Base-by-base conservation (phyloP, 2,113 vertebrate species). In the Riparia riparia region DNA sequence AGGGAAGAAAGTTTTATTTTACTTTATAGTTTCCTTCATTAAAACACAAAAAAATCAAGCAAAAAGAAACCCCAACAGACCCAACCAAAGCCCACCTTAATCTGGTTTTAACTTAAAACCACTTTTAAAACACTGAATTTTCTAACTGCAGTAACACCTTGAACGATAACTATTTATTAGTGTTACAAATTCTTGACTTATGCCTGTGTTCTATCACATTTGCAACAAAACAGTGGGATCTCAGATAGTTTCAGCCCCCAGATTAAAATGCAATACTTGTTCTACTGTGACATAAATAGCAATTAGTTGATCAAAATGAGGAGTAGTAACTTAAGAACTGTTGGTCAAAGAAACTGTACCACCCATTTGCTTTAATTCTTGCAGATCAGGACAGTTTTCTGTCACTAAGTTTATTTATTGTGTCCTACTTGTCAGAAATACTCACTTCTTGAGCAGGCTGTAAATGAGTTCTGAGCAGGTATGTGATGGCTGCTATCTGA, bases 401-500 rank as follows among this genome's bases (percentile, higher is more conserved):
- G 53, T 51, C 32, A 58, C 12, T n/a, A 16, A 65, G 49, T 90
- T 69, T 34, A 54, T 22, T 53, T 34, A 54, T 22, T 53, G 72
- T 26, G 47, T 24, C 64, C 21, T 12, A 50, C 37, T 68, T 58
- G 32, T 88, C 19, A 94, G 81, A 89, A 94, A 96, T 70, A 81
- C 95, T 97, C 97, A 99, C 99, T 97, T 99, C 98, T 93, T 98
- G 98, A 68, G 98, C 57, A 54, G 98, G 95, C 42, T 94, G 98
- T 83, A 99, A 97, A 82, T 98, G 98, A 92, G 98, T 97, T 86
- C 98, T 97, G 44, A 99, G 97, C 50, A 99, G 99, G 93, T 98
- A 99, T 0, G 99, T 99, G 96, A 99, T 98, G 13, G 99, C 98
- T 34, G 99, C 97, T 82, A 99, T 98, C 95, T 99, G 99, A 91